Evolutionary conservation across 2,113 vertebrate genomes (phyloP).

Genomic region (Chlorodrepanis virens): DNA sequence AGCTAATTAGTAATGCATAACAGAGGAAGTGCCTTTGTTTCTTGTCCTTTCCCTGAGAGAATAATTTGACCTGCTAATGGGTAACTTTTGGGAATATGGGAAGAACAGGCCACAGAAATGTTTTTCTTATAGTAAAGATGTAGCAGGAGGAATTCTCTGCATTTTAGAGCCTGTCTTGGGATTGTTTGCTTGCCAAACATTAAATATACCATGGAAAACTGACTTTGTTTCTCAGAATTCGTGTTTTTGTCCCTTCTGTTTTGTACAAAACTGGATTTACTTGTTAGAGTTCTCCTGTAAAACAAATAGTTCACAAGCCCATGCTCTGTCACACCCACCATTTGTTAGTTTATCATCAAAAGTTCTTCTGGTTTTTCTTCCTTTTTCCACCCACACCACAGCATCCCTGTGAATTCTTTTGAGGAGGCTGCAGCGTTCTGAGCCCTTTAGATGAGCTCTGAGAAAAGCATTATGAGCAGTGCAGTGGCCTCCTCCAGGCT

Average conservation of each 20-base stretch:
- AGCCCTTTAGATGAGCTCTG: not conserved
- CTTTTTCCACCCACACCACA: not conserved
- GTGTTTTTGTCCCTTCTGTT: not conserved
- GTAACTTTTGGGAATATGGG: not conserved
- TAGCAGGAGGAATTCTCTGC: not conserved
- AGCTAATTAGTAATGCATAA: slow-evolving; percentile 33
- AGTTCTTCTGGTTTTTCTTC: not conserved
- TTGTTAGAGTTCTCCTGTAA: not conserved
- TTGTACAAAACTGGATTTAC: not conserved
- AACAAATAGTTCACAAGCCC: not conserved
- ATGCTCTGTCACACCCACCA: not conserved
- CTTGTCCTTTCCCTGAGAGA: not conserved
- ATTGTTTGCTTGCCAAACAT: slow-evolving; percentile 42
- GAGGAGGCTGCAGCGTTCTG: not conserved
- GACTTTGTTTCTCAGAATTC: not conserved
- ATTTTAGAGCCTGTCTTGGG: slow-evolving; percentile 33
- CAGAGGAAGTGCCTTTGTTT: not conserved
- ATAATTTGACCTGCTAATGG: not conserved
- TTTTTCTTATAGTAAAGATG: slow-evolving; percentile 36
- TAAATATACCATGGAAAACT: not conserved
- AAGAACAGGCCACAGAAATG: slow-evolving; percentile 17
- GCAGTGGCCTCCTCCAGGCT: not conserved
- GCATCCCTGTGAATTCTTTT: not conserved
- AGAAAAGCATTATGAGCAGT: not conserved
- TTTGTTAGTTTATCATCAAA: not conserved